Evolutionary conservation across 1,140 invertebrate species (phyloP).

Genomic region (Drosophila bocki): DNA sequence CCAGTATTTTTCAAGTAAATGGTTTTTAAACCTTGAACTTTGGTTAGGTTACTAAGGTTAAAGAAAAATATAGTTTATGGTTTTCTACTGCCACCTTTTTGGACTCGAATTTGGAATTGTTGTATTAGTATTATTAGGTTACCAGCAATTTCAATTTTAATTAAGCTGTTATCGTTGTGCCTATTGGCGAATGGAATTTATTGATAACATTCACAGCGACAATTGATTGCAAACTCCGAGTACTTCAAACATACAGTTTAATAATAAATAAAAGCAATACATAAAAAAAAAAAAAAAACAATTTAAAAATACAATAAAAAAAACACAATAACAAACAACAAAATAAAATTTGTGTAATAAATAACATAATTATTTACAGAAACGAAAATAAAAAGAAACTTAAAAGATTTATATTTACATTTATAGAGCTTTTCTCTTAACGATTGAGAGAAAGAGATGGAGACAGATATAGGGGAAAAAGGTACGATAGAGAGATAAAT

Average conservation of each 20-base stretch:
- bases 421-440: too few species aligned
- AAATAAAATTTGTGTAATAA: too few species aligned
- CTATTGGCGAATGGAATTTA: not conserved
- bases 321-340: too few species aligned
- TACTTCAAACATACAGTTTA: not conserved
- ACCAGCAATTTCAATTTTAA: constrained; percentile 1
- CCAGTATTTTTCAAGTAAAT: not conserved
- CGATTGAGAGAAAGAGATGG: not conserved
- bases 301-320: too few species aligned
- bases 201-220: not conserved
- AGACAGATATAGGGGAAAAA: too few species aligned
- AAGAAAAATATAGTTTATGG: not conserved
- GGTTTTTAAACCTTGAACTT: not conserved
- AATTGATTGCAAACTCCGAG: not conserved
- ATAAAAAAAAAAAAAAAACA: not conserved
- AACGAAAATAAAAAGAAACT: too few species aligned
- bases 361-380: too few species aligned
- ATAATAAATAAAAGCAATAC: not conserved
- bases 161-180: constrained; percentile 3
- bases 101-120: not conserved
- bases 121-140: not conserved
- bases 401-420: too few species aligned
- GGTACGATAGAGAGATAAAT: too few species aligned
- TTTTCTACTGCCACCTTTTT: not conserved
- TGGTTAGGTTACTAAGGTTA: not conserved